Conservation (phyloP, 2,113 vertebrate species). For the Otolemur garnettii region DNA sequence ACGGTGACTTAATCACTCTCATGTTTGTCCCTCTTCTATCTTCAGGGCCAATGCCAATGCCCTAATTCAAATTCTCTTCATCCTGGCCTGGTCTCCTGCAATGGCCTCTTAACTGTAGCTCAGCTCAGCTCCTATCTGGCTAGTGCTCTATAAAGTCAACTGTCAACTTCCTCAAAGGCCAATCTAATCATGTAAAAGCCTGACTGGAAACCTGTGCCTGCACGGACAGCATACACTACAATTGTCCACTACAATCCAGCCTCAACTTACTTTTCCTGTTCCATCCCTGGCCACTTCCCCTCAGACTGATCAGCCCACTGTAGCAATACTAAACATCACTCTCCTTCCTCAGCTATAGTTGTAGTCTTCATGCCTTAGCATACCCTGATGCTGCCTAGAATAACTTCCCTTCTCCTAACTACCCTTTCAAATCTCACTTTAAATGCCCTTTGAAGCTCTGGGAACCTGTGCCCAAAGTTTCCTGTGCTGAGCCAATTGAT, state of each 20-base stretch:
- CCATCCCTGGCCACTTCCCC: not conserved
- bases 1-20: not conserved
- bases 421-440: slow-evolving; percentile 8
- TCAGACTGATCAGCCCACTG: not conserved
- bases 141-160: not conserved
- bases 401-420: not conserved
- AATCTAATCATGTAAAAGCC: not conserved
- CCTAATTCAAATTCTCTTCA: slow-evolving; percentile 36
- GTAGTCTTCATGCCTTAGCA: not conserved
- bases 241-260: not conserved
- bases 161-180: not conserved
- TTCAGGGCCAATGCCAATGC: not conserved
- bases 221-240: not conserved
- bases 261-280: not conserved
- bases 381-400: not conserved
- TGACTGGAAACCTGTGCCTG: not conserved
- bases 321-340: not conserved
- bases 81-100: not conserved
- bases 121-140: not conserved
- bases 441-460: not conserved
- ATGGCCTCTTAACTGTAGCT: not conserved
- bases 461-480: not conserved
- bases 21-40: not conserved
- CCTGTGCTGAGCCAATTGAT: not conserved
- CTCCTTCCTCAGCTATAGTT: not conserved